These are phyloP conservation scores for Anolis apletophallus DNA, from an alignment of 2,797 vertebrate genomes.

Conservation along the genomic window DNA sequence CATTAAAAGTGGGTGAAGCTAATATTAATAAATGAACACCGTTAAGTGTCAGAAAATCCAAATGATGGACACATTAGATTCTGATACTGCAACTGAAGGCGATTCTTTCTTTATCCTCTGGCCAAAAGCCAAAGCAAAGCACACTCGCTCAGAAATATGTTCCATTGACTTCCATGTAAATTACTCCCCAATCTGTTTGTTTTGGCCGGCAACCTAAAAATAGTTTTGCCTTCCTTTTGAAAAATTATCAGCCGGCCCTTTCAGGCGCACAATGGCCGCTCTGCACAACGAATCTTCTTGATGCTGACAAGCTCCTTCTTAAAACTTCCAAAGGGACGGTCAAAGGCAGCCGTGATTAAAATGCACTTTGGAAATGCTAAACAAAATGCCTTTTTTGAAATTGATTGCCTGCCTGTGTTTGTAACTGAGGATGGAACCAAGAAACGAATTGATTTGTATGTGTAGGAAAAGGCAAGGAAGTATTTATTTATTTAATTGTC, in stretches of 20 bases:
- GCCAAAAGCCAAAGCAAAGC: background rate
- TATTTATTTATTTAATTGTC: too few relatives aligned
- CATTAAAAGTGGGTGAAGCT: slow-evolving; percentile 23
- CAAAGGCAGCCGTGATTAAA: slow-evolving; percentile 55
- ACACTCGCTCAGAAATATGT: background rate
- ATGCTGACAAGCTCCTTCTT: slow-evolving; percentile 44
- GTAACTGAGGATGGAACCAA: slow-evolving; percentile 36
- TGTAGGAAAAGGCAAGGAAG: too few relatives aligned
- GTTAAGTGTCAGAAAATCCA: slow-evolving; percentile 29
- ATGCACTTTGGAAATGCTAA: slow-evolving; percentile 44
- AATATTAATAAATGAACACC: slow-evolving; percentile 40
- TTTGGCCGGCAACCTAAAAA: background rate
- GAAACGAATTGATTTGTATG: slow-evolving; percentile 44
- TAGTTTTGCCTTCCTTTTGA: slow-evolving; percentile 16
- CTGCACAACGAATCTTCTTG: slow-evolving; percentile 34
- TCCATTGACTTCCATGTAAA: background rate
- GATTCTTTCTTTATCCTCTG: background rate
- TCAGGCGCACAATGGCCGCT: slow-evolving; percentile 26
- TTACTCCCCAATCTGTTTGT: background rate
- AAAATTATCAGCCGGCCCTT: slow-evolving; percentile 9
- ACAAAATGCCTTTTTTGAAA: slow-evolving; percentile 58
- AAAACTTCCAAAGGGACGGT: slow-evolving; percentile 29
- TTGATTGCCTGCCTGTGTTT: slow-evolving; percentile 56
- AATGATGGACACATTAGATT: background rate
- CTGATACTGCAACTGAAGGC: slow-evolving; percentile 9